Conservation (phyloP, 2,113 vertebrate genomes). For the Mixornis gularis region DNA sequence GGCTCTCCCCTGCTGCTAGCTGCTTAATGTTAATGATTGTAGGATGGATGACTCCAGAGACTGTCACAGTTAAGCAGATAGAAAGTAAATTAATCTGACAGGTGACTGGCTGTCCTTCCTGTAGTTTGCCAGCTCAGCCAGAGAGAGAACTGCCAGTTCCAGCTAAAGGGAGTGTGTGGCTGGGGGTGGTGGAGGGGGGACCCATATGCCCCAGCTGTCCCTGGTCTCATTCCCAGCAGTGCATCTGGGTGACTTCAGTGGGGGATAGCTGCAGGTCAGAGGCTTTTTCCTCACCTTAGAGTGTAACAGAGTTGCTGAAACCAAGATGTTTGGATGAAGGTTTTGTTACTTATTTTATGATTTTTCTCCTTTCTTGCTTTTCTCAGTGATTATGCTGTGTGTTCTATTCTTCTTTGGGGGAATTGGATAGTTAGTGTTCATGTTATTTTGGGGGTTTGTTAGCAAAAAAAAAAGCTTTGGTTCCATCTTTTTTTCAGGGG, state of each 20-base stretch:
- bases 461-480: neutral
- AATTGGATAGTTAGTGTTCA: neutral
- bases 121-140: neutral
- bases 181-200: accelerated
- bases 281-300: too few species aligned
- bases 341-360: neutral
- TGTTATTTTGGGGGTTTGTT: neutral
- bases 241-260: neutral
- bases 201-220: accelerated
- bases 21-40: neutral
- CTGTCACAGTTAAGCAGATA: neutral
- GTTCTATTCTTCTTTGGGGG: neutral
- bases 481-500: neutral
- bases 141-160: neutral
- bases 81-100: neutral
- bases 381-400: neutral
- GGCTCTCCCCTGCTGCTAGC: neutral
- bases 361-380: neutral
- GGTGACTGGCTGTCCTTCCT: neutral
- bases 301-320: neutral
- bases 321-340: accelerated
- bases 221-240: neutral
- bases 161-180: neutral
- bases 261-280: neutral
- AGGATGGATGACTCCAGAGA: neutral